Evolutionary conservation across 2,797 vertebrate species (phyloP), one percentile per base, ranked within the genome.

Genomic region (Microctenopoma stevenorrisi): DNA sequence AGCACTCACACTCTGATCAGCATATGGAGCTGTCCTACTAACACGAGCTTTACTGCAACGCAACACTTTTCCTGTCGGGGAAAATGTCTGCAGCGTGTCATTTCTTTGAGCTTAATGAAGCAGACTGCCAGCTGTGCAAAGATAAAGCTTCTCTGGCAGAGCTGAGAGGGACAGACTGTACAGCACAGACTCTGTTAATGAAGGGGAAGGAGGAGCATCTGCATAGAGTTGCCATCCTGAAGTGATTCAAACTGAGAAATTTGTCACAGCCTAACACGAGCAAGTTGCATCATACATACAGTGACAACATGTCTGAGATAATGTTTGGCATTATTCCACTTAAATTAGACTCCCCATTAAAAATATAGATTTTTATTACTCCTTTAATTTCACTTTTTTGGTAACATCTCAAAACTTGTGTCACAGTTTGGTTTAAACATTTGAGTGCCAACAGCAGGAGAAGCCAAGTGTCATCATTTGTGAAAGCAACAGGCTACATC

Each of bases 91-190:
- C 81, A 72, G 83, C 10, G 64, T 55, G 22, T 43, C 3, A 44
- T 62, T 78, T 78, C 64, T 80, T 70, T 71, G 61, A 69, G 71
- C 64, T 61, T 81, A 86, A 79, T 71, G 72, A 82, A 84, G 74
- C 64, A 79, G 51, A 70, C 78, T 68, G 68, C 58, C 79, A 84
- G 81, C 76, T 81, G 81, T 83, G 75, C 73, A 71, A 55, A 80
- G 74, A 83, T 56, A 28, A 75, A n/a, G 59, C 47, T 53, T 61
- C 60, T 50, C 37, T 64, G 65, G 70, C 51, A 63, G 71, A 40
- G 67, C 67, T 37, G 63, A 58, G 68, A 44, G 48, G 63, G 22
- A 73, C 53, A 33, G 62, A 49, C 63, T 60, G 55, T 25, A 33
- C n/a, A 66, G 55, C 42, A 18, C 48, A 77, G 48, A n/a, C 71